Evolutionary conservation across 2,888 invertebrate genomes (phyloP).

Genomic region (Achlya flavicornis): DNA sequence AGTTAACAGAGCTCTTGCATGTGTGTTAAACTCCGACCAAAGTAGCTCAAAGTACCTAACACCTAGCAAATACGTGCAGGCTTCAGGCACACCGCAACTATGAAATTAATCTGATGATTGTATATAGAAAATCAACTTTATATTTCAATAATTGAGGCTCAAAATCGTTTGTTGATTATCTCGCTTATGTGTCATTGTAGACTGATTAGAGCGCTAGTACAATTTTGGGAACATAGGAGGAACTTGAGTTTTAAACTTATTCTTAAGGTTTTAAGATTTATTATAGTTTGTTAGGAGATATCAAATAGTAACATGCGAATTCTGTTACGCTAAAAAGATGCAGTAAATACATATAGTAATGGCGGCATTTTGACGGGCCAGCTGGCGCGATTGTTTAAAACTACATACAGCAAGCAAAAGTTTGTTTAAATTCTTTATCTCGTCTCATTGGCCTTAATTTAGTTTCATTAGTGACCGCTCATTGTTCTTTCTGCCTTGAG

Average conservation of each 20-base stretch:
- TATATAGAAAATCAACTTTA: background rate
- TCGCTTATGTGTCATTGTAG: background rate
- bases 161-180: background rate
- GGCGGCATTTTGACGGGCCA: no score
- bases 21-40: background rate
- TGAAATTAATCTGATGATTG: background rate
- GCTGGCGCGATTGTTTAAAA: no score
- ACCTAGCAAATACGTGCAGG: background rate
- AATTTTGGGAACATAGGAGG: background rate
- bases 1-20: slow-evolving; percentile 7
- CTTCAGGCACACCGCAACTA: background rate
- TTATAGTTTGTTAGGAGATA: background rate
- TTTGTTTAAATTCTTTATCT: no score
- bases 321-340: background rate
- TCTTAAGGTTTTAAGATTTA: background rate
- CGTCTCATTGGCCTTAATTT: no score
- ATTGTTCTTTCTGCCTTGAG: no score
- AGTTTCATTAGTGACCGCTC: no score
- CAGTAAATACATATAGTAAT: no score
- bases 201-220: background rate
- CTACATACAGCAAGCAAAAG: no score
- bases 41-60: background rate
- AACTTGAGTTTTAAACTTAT: slow-evolving; percentile 10
- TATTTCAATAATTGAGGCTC: background rate
- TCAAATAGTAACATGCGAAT: background rate